Conservation (phyloP, 2,888 invertebrate genomes). For the Eupeodes luniger region DNA sequence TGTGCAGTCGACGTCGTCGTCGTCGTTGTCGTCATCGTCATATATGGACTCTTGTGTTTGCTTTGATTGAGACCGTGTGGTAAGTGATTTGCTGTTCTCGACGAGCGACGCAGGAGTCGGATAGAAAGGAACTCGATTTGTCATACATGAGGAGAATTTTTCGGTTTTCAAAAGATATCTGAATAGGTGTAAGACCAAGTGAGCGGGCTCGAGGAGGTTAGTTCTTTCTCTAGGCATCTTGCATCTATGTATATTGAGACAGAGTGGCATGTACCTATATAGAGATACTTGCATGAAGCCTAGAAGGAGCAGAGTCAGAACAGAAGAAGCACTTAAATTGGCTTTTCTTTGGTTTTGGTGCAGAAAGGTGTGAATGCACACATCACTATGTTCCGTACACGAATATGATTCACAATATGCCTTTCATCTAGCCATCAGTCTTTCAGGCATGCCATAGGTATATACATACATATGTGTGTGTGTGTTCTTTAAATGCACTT, state of each 20-base stretch:
- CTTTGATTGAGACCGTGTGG: constrained; percentile 71
- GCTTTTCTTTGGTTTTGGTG: constrained; percentile 61
- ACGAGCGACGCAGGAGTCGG: constrained; percentile 28
- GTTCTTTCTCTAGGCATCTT: not conserved
- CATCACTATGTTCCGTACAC: not conserved
- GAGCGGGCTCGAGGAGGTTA: not conserved
- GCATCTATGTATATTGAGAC: not conserved
- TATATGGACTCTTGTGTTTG: constrained; percentile 51
- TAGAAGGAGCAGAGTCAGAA: constrained; percentile 5
- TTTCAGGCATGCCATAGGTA: not conserved
- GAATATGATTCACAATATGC: not conserved
- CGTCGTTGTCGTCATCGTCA: not conserved
- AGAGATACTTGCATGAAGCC: not conserved
- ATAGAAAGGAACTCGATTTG: constrained; percentile 54
- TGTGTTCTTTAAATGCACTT: constrained; percentile 59
- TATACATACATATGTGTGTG: no score
- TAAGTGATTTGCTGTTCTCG: constrained; percentile 68
- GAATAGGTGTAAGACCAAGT: not conserved
- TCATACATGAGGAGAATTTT: constrained; percentile 53
- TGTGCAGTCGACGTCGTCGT: constrained; percentile 5
- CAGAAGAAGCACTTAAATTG: constrained; percentile 67
- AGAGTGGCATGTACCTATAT: not conserved
- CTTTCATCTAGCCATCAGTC: constrained; percentile 27
- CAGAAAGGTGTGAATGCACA: constrained; percentile 68
- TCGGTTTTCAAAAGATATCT: constrained; percentile 45